phyloP scores from a whole-genome alignment of 2,888 invertebrate genomes.

The Morinoia aosen region DNA sequence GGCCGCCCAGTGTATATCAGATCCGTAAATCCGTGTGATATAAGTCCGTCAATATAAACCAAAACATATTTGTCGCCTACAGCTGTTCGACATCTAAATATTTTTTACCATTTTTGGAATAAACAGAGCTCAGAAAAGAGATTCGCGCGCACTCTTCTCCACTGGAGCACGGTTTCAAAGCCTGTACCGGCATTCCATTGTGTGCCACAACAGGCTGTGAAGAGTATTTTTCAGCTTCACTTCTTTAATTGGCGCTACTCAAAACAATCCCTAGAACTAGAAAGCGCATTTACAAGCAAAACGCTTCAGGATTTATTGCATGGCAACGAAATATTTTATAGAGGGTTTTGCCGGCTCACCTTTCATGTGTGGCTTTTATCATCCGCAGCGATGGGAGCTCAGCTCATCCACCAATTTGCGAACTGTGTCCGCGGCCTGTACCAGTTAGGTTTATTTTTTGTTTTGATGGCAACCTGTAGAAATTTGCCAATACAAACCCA shows the following conservation, averaged over 20 bases:
- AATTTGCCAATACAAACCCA: not conserved
- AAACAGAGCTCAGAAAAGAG: not conserved
- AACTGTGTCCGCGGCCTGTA: not conserved
- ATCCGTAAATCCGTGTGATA: too few relatives aligned
- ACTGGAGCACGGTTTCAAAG: not conserved
- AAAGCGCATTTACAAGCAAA: not conserved
- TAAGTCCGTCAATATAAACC: too few relatives aligned
- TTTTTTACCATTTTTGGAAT: too few relatives aligned
- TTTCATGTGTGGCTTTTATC: not conserved
- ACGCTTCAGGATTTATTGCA: constrained; percentile 38
- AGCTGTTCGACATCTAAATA: too few relatives aligned
- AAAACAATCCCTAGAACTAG: constrained; percentile 7
- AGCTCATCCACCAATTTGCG: not conserved
- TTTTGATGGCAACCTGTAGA: not conserved
- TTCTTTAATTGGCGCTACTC: constrained; percentile 30
- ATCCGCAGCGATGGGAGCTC: not conserved
- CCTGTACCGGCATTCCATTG: not conserved
- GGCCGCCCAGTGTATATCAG: too few relatives aligned
- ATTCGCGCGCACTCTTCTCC: not conserved
- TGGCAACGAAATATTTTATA: constrained; percentile 2
- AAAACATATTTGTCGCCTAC: too few relatives aligned
- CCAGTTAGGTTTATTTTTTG: not conserved
- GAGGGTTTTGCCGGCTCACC: not conserved
- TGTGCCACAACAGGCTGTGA: not conserved
- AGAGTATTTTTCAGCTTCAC: constrained; percentile 25